These are phyloP conservation scores for Abrostola tripartita DNA, from an alignment of 2,888 invertebrate genomes.

Conservation along the genomic window DNA sequence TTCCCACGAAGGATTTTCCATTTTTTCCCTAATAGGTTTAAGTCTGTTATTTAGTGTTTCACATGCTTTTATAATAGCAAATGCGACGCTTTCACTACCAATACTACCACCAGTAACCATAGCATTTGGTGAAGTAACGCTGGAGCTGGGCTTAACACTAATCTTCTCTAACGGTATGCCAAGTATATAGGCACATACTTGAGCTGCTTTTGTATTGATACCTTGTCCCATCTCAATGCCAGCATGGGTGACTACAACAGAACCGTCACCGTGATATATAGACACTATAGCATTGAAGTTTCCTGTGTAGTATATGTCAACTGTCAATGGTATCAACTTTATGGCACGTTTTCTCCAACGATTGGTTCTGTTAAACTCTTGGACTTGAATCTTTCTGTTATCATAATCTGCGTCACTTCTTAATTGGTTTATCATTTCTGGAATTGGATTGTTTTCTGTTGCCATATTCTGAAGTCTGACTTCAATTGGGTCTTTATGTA, in stretches of 20 bases:
- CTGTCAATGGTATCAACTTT: slow-evolving; percentile 90
- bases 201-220: slow-evolving; percentile 93
- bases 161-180: slow-evolving; percentile 91
- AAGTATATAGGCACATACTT: slow-evolving; percentile 92
- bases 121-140: slow-evolving; percentile 89
- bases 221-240: slow-evolving; percentile 94
- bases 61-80: slow-evolving; percentile 89
- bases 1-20: slow-evolving; percentile 88
- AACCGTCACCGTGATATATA: slow-evolving; percentile 91
- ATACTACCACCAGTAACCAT: slow-evolving; percentile 90
- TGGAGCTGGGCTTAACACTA: slow-evolving; percentile 89
- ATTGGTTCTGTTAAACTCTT: slow-evolving; percentile 89
- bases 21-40: slow-evolving; percentile 87
- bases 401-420: slow-evolving; percentile 85
- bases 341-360: slow-evolving; percentile 93
- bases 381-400: slow-evolving; percentile 77
- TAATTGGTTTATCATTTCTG: slow-evolving; percentile 86
- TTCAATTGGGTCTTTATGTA: slow-evolving; percentile 88
- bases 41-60: slow-evolving; percentile 89
- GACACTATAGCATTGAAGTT: slow-evolving; percentile 89
- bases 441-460: slow-evolving; percentile 77
- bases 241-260: slow-evolving; percentile 90
- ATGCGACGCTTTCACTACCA: slow-evolving; percentile 90
- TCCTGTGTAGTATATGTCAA: slow-evolving; percentile 86
- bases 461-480: slow-evolving; percentile 88